phyloP scores from a whole-genome alignment of 1,140 invertebrate species.

The Dinothrombium tinctorium region DNA sequence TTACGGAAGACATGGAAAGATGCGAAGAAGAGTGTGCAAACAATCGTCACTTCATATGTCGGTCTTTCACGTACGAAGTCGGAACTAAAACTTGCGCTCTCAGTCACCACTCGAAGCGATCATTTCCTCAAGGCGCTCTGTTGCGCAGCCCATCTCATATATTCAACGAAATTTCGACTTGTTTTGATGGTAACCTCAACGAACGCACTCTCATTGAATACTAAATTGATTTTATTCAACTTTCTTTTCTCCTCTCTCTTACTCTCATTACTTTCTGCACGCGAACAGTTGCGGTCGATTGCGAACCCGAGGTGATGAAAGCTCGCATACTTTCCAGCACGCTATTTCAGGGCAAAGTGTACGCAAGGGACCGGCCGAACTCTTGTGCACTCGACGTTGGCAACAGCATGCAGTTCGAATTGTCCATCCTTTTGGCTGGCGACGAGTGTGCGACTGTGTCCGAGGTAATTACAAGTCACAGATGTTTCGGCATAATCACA shows the following conservation, averaged over 20 bases:
- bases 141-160: neutral
- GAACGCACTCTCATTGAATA: no score
- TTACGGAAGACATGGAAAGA: conserved; percentile 5
- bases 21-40: conserved; percentile 11
- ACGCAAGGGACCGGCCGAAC: conserved; percentile 77
- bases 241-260: no score
- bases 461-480: conserved; percentile 9
- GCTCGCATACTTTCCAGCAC: conserved; percentile 69
- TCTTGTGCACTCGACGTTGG: conserved; percentile 50
- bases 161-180: conserved; percentile 13
- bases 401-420: conserved; percentile 11
- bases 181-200: conserved; percentile 13
- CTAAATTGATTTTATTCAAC: no score
- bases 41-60: conserved; percentile 10
- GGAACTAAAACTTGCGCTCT: conserved; percentile 8
- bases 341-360: conserved; percentile 74
- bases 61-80: conserved; percentile 9
- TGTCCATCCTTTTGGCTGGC: conserved; percentile 10
- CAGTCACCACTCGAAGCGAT: conserved; percentile 11
- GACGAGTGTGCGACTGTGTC: conserved; percentile 12
- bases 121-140: conserved; percentile 8
- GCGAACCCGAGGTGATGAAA: conserved; percentile 61
- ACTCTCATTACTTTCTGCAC: no score
- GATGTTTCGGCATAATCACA: neutral
- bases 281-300: conserved; percentile 22